Percentiles rank a stretch among this genome's conserved stretches.
These are phyloP conservation scores for Caenorhabditis angaria DNA, from an alignment of 2,888 invertebrate species.

Conservation along the genomic window DNA sequence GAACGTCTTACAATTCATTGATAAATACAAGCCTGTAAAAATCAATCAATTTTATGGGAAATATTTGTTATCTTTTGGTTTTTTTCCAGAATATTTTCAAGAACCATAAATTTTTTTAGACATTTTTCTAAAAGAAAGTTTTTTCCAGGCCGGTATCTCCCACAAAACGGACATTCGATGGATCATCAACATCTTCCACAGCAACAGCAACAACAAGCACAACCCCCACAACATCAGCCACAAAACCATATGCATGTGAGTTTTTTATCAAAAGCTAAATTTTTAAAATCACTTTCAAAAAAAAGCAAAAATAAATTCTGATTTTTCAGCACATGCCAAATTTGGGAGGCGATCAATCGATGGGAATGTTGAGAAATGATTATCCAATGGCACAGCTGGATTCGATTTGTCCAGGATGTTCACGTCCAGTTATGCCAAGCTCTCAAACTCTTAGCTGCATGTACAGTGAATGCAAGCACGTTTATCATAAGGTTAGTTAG, in stretches of 20 bases:
- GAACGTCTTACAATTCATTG: too few relatives aligned
- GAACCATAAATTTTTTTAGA: too few relatives aligned
- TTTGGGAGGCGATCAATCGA: background rate
- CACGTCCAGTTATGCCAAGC: slow-evolving; percentile 7
- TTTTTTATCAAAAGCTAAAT: background rate
- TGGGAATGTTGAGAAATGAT: background rate
- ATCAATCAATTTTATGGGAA: too few relatives aligned
- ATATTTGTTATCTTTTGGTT: too few relatives aligned
- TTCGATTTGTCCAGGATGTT: background rate
- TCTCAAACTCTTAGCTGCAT: slow-evolving; percentile 31
- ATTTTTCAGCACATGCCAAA: background rate
- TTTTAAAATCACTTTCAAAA: background rate
- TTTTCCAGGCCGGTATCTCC: background rate
- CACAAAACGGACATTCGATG: background rate
- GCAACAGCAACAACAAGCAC: background rate
- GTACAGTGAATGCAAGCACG: slow-evolving; percentile 40
- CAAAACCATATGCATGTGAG: background rate
- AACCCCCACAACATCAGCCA: too few relatives aligned
- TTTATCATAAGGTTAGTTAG: slow-evolving; percentile 20
- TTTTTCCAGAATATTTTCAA: too few relatives aligned
- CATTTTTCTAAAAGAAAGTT: too few relatives aligned
- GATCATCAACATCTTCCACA: background rate
- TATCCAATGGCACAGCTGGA: background rate
- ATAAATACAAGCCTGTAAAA: too few relatives aligned
- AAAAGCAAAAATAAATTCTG: too few relatives aligned